A percentile compares a stretch with the other conserved stretches of the same genome.
These are phyloP conservation scores for Lucilia cuprina DNA, from an alignment of 1,140 invertebrate genomes.

Conservation along the genomic window DNA sequence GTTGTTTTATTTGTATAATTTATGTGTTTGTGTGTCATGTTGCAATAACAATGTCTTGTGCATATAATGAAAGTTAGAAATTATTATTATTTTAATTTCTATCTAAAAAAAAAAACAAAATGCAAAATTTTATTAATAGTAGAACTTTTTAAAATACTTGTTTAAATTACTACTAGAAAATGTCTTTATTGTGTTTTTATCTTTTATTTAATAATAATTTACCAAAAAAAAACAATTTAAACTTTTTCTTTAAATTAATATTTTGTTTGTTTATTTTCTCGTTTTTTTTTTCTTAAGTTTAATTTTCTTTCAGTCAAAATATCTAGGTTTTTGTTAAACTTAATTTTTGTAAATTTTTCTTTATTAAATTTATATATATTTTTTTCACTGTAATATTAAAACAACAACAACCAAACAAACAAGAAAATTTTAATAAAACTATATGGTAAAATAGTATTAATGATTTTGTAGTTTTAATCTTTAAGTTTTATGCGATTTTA, in stretches of 20 bases:
- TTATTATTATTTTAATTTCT: background rate
- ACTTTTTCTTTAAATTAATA: background rate
- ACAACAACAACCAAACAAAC: background rate
- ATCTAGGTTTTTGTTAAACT: background rate
- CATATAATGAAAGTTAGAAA: constrained; percentile 2
- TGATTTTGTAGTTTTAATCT: background rate
- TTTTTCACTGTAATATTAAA: background rate
- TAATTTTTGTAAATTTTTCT: background rate
- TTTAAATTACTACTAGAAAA: too few relatives aligned
- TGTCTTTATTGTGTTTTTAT: background rate
- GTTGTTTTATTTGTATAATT: background rate
- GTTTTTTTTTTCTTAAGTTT: background rate
- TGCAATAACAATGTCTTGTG: constrained; percentile 26
- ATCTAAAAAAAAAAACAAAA: background rate
- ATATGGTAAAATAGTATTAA: background rate
- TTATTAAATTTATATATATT: background rate
- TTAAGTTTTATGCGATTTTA: background rate
- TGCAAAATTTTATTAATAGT: background rate
- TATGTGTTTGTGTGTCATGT: background rate
- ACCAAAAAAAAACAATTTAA: background rate
- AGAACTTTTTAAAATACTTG: background rate
- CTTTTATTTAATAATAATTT: background rate
- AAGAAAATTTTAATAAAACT: background rate
- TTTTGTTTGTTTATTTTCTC: background rate
- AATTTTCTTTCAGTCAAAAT: background rate